phyloP scores from a whole-genome alignment of 2,888 invertebrate genomes.

The Criorhina ranunculi region DNA sequence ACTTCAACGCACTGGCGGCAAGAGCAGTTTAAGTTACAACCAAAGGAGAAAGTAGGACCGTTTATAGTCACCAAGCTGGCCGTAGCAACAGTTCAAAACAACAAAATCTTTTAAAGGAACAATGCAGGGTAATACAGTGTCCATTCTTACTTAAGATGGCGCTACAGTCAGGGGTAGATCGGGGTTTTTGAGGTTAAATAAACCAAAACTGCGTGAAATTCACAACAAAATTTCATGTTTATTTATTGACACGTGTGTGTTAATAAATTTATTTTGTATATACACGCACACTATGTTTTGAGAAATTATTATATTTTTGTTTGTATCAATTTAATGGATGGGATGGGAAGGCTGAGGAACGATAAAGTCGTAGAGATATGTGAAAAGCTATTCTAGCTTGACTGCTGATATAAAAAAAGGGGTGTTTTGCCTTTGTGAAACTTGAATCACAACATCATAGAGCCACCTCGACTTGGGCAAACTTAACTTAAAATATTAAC shows the following conservation, averaged over 20 bases:
- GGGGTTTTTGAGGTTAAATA: too few relatives aligned
- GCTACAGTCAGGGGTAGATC: too few relatives aligned
- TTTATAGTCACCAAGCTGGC: too few relatives aligned
- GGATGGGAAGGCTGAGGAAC: too few relatives aligned
- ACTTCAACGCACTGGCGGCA: too few relatives aligned
- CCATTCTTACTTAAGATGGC: too few relatives aligned
- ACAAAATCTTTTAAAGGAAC: too few relatives aligned
- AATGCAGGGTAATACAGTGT: too few relatives aligned
- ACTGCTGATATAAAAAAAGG: background rate
- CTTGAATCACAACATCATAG: background rate
- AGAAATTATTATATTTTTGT: background rate
- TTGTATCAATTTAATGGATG: background rate
- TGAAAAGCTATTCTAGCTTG: background rate
- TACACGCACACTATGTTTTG: background rate
- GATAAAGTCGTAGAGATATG: background rate
- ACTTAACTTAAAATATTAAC: too few relatives aligned
- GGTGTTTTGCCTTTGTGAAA: background rate
- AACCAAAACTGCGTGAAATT: background rate
- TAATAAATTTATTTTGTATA: background rate
- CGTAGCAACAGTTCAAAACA: too few relatives aligned
- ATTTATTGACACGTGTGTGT: slow-evolving; percentile 6
- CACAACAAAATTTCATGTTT: background rate
- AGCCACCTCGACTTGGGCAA: background rate
- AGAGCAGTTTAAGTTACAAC: too few relatives aligned
- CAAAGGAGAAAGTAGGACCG: too few relatives aligned